Base-by-base conservation (phyloP, 1,140 invertebrate genomes). In the Maconellicoccus hirsutus region DNA sequence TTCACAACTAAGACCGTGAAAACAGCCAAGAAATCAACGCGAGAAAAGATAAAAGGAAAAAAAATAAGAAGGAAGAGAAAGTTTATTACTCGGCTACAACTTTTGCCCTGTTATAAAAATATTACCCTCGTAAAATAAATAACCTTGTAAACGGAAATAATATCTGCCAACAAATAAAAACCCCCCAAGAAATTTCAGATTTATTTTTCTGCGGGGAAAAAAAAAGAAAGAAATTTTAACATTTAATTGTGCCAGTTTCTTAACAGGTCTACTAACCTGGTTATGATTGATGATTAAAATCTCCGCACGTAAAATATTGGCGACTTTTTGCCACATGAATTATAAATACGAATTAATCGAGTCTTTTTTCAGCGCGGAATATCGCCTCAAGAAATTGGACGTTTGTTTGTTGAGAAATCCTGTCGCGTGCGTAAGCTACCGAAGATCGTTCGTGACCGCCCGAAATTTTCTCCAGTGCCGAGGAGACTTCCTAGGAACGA, bases 21-120 rank as follows among this genome's bases (percentile, higher is more conserved):
- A 52, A 52, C 12, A 52, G 42, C 42, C 42, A 52, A 52, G 42
- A 52, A 52, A 52, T 52, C 42, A 52, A 52, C 42, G 42, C 42
- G 42, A 14, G 42, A 52, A 52, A 52, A 52, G 42, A 52, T 52
- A 52, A 52, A 52, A 52, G 16, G 42, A 52, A 52, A 52, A 52
- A 52, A 52, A 33, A 33, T 33, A 33, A 52, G 42, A 52, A 52
- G 42, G 42, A 52, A 52, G 42, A 52, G 42, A 52, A 52, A 52
- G 42, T 52, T 52, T 52, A 52, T 52, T 52, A 52, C 42, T 52
- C 42, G 42, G 42, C 42, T 52, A 52, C 42, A 52, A 52, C 42
- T 52, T 52, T 52, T 52, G 42, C 42, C 42, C 42, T 52, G 42
- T 52, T 52, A 52, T 52, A 52, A 52, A 52, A 52, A 52, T 52